phyloP scores from a whole-genome alignment of 2,113 vertebrate genomes.

The Syrrhaptes paradoxus region DNA sequence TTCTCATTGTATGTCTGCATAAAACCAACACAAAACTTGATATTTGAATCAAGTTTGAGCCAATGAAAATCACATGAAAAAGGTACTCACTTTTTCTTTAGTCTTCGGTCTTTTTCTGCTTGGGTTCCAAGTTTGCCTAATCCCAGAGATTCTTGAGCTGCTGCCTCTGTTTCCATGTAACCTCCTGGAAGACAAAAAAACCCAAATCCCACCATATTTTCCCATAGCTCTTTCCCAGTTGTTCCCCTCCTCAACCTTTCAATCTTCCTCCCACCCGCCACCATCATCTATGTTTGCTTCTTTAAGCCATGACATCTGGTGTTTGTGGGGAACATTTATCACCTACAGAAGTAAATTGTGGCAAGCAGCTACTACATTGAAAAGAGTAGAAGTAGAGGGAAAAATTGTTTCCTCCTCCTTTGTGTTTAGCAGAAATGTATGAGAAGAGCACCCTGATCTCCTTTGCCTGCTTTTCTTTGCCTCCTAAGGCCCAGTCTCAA shows the following conservation, averaged over 20 bases:
- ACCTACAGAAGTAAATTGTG: not conserved
- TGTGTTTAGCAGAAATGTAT: not conserved
- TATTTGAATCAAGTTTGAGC: not conserved
- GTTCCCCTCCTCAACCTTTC: not conserved
- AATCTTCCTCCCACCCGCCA: not conserved
- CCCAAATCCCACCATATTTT: not conserved
- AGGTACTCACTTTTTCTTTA: constrained; percentile 96
- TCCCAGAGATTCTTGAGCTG: constrained; percentile 89
- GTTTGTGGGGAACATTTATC: not conserved
- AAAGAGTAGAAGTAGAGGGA: not conserved
- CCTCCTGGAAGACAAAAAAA: constrained; percentile 76
- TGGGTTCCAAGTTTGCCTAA: constrained; percentile 95
- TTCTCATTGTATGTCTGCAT: not conserved
- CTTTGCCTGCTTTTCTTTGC: not conserved
- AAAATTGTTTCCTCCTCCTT: not conserved
- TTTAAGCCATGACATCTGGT: not conserved
- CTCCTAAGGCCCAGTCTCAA: not conserved
- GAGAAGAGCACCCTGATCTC: not conserved
- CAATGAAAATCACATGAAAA: not conserved
- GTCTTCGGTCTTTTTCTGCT: constrained; percentile 95
- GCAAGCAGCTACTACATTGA: not conserved
- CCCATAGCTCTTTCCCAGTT: not conserved
- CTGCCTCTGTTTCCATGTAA: constrained; percentile 88
- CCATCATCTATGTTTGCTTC: not conserved
- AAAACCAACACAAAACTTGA: not conserved